Conservation (phyloP, 2,888 invertebrate species). For the Pristionchus arcanus region DNA sequence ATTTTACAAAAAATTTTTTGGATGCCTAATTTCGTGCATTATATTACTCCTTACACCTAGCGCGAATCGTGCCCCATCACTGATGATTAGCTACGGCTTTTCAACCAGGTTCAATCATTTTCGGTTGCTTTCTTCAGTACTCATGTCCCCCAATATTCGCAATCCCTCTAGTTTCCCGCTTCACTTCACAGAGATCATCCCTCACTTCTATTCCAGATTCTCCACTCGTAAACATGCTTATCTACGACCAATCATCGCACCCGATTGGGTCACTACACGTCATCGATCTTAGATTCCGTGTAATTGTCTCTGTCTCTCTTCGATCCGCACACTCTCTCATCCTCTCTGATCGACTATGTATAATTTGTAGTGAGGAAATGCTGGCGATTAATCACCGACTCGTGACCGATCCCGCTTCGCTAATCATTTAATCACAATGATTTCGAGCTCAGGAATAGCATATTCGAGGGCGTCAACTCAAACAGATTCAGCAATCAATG, state of each 20-base stretch:
- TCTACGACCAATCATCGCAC: background rate
- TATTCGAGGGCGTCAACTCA: background rate
- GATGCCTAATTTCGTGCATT: no score
- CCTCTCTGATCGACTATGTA: background rate
- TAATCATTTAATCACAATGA: background rate
- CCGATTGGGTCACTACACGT: conserved; percentile 8
- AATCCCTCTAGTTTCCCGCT: background rate
- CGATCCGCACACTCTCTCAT: background rate
- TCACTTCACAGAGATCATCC: background rate
- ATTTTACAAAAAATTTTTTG: no score
- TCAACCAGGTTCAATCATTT: background rate
- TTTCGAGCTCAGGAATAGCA: background rate
- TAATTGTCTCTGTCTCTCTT: background rate
- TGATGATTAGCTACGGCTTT: background rate
- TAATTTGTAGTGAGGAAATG: background rate
- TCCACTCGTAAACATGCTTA: conserved; percentile 22
- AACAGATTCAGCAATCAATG: no score
- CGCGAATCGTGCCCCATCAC: no score
- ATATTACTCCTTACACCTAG: no score
- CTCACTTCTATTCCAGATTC: conserved; percentile 1
- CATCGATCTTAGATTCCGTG: background rate
- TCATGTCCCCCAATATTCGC: background rate
- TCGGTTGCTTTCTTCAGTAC: no score
- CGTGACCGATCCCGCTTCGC: background rate
- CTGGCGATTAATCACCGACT: background rate